Evolutionary conservation across 1,140 invertebrate genomes (phyloP).

Genomic region (Brachionus paranguensis): DNA sequence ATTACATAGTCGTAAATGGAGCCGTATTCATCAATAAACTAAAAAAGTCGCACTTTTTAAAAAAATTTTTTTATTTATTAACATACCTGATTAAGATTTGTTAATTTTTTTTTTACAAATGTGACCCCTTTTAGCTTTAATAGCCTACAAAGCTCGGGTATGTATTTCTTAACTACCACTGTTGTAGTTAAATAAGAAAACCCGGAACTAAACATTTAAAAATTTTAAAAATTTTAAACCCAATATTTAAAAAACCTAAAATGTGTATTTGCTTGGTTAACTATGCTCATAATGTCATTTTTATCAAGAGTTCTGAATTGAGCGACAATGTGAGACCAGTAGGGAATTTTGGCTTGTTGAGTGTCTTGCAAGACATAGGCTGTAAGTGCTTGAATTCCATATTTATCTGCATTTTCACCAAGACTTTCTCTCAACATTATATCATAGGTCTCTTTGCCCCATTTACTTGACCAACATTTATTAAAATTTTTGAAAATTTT

Average conservation of each 20-base stretch:
- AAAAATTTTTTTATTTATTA: background rate
- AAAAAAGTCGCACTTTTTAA: background rate
- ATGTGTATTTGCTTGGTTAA: background rate
- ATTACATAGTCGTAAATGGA: conserved; percentile 69
- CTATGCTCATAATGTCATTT: background rate
- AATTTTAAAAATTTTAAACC: background rate
- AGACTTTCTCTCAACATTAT: conserved; percentile 67
- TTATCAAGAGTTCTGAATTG: background rate
- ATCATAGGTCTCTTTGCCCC: conserved; percentile 71
- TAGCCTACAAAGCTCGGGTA: background rate
- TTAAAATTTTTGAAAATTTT: background rate
- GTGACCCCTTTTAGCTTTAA: background rate
- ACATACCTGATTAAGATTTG: background rate
- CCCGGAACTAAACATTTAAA: background rate
- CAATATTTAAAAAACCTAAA: background rate
- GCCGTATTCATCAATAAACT: conserved; percentile 41
- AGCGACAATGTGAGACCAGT: conserved; percentile 5
- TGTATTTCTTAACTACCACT: background rate
- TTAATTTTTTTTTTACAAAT: background rate
- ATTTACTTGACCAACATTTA: conserved; percentile 60
- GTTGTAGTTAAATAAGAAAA: conserved; percentile 25
- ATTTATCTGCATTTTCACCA: conserved; percentile 60
- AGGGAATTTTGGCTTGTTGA: conserved; percentile 22
- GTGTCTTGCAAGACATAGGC: conserved; percentile 60
- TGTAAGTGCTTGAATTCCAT: conserved; percentile 68